Evolutionary conservation across 2,113 vertebrate genomes (phyloP).

Genomic region (Ctenodactylus gundi): DNA sequence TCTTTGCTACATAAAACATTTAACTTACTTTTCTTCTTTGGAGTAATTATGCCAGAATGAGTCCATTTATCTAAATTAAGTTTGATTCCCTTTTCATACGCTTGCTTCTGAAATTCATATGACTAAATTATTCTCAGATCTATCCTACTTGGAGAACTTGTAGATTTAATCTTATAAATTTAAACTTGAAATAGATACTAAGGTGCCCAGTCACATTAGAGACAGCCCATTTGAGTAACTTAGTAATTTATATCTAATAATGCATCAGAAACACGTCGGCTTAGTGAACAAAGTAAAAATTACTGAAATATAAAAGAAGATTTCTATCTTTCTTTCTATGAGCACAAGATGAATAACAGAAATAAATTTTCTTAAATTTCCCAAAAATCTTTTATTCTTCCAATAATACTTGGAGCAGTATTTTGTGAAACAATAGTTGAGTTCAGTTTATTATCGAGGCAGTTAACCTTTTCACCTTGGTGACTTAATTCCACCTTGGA

Average conservation of each 20-base stretch:
- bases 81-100: conserved; percentile 59
- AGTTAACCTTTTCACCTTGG: not conserved
- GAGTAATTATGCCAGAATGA: conserved; percentile 18
- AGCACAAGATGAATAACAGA: not conserved
- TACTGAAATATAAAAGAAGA: not conserved
- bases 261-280: conserved; percentile 35
- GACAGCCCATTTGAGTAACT: not conserved
- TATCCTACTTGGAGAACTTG: conserved; percentile 40
- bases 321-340: not conserved
- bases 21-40: conserved; percentile 39
- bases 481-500: not conserved
- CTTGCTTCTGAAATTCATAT: conserved; percentile 39
- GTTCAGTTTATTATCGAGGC: not conserved
- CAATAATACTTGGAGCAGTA: not conserved
- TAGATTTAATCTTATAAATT: conserved; percentile 41
- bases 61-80: conserved; percentile 65
- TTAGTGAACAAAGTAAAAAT: conserved; percentile 33
- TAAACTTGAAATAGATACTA: conserved; percentile 37
- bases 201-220: not conserved
- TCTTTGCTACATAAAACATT: conserved; percentile 27
- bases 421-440: not conserved
- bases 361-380: conserved; percentile 1
- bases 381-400: not conserved
- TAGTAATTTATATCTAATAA: conserved; percentile 44
- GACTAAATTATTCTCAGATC: conserved; percentile 25